phyloP scores from a whole-genome alignment of 2,113 vertebrate species.

The Cochlearius cochlearius region DNA sequence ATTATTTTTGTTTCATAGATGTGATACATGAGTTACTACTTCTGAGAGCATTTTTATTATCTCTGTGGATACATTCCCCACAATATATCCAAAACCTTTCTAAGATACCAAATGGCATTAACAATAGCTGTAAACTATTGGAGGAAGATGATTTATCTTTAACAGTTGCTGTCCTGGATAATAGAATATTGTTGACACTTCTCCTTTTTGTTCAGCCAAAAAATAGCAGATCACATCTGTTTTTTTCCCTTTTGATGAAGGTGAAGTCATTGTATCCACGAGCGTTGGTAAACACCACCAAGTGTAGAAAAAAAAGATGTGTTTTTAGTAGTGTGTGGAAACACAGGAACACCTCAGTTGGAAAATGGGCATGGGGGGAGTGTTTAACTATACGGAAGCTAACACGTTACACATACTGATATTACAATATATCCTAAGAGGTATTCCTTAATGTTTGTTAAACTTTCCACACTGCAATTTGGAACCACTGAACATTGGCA shows the following conservation, averaged over 20 bases:
- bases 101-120: background rate
- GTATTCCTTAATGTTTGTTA: background rate
- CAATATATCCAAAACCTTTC: background rate
- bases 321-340: background rate
- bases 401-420: background rate
- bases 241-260: background rate
- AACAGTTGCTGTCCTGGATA: background rate
- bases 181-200: background rate
- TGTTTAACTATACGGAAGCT: background rate
- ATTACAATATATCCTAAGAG: background rate
- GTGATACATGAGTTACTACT: background rate
- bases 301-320: background rate
- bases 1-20: background rate
- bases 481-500: background rate
- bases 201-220: background rate
- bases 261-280: background rate
- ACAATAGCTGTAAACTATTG: background rate
- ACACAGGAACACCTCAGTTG: background rate
- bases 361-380: background rate
- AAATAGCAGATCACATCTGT: background rate
- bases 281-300: background rate
- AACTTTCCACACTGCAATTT: background rate
- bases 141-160: background rate
- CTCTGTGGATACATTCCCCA: background rate
- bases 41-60: background rate